Evolutionary conservation across 2,113 vertebrate species (phyloP).

Genomic region (Poeciliopsis turrubarensis): DNA sequence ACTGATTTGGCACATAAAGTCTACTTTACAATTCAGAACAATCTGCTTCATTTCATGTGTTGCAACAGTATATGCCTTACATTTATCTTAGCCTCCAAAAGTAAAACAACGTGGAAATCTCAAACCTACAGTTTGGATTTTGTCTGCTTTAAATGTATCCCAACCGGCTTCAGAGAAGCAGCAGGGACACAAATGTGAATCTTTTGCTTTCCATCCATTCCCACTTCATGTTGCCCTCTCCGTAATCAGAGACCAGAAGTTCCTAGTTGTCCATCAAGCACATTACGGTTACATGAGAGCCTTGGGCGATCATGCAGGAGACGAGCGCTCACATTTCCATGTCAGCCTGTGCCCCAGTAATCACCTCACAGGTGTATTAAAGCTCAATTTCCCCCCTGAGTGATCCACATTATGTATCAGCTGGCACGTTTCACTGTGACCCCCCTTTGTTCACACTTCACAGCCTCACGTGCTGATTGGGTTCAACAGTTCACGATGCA

Average conservation of each 20-base stretch:
- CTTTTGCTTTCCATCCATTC: neutral
- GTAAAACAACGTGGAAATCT: too few species aligned
- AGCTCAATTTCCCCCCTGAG: constrained; percentile 49
- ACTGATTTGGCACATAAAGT: too few species aligned
- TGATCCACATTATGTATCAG: constrained; percentile 40
- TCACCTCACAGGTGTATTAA: constrained; percentile 64
- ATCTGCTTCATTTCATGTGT: too few species aligned
- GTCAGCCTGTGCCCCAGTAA: constrained; percentile 28
- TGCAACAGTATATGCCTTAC: too few species aligned
- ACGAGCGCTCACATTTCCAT: constrained; percentile 20
- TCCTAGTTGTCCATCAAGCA: constrained; percentile 7
- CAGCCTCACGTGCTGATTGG: constrained; percentile 63
- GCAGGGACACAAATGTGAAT: neutral
- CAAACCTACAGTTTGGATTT: too few species aligned
- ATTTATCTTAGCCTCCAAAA: too few species aligned
- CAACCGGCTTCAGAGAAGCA: neutral
- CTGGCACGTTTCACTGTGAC: constrained; percentile 58
- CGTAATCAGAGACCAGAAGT: constrained; percentile 21
- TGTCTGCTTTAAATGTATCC: neutral
- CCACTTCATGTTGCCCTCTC: neutral
- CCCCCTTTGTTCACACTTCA: constrained; percentile 58
- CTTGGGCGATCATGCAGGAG: constrained; percentile 14
- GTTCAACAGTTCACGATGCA: constrained; percentile 74
- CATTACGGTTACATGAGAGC: constrained; percentile 16
- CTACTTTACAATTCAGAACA: too few species aligned